Evolutionary conservation across 2,113 vertebrate genomes (phyloP), one percentile per base, ranked within the genome.

Genomic region (Sander lucioperca): DNA sequence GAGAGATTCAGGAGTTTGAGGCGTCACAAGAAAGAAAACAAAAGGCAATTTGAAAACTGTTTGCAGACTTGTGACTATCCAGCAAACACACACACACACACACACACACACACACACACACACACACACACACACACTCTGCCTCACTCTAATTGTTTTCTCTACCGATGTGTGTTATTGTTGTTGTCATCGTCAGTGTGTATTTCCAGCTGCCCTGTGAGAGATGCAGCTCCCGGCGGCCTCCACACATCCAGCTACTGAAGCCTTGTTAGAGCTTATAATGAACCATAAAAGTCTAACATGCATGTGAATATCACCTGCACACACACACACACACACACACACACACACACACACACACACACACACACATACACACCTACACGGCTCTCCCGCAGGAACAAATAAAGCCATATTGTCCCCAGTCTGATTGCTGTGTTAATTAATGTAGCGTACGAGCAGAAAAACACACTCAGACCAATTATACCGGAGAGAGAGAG

Each of bases 401-500:
- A 80, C 89, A 91, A 91, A 89, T 89, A 90, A 89, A 90, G 89
- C 87, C 92, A 92, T 93, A 93, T 93, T 93, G 92, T 91, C 80
- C 79, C 81, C 47, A 74, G 77, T 82, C 89, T 92, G 86, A 91
- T 86, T 90, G 87, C 91, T 85, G 83, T 77, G 88, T 78, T 93
- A 93, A 93, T 92, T 92, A 93, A 91, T 92, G 92, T 82, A 90
- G 81, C 92, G 92, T 77, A 90, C 27, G 88, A 88, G 45, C 45
- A 84, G 87, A 87, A 80, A 90, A 92, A 87, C 84, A 92, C 91
- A 83, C 67, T n/a, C 72, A 88, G 89, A 72, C 86, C 87, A 90
- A 93, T 93, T 93, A 92, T 54, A 82, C 7, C 75, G 23, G 61
- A 53, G 12, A 14, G 59, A 21, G 45, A 79, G 56, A 63, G 19